Conservation (phyloP, 2,888 invertebrate genomes). For the Artemia sinica region DNA sequence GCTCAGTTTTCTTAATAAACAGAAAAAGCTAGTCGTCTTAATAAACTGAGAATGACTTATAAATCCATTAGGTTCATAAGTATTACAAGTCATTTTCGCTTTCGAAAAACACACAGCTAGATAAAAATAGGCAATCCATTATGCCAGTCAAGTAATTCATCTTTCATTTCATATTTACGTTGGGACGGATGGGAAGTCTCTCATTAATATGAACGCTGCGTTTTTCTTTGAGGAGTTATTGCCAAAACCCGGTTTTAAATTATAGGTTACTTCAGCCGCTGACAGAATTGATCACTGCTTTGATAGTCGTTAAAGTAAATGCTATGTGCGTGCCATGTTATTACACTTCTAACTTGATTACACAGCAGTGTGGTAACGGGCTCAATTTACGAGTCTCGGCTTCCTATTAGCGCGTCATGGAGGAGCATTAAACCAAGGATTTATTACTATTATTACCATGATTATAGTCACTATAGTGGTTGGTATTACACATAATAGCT, state of each 20-base stretch:
- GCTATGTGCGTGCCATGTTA: constrained; percentile 13
- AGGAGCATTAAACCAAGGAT: constrained; percentile 12
- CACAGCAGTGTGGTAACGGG: constrained; percentile 13
- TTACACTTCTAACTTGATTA: constrained; percentile 14
- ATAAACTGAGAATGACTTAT: no score
- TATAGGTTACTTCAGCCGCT: constrained; percentile 12
- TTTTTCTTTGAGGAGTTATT: neutral
- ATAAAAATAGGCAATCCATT: no score
- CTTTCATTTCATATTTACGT: constrained; percentile 10
- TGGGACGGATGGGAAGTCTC: constrained; percentile 9
- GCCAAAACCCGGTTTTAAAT: constrained; percentile 3
- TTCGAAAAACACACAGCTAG: no score
- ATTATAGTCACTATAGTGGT: constrained; percentile 12
- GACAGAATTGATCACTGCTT: constrained; percentile 10
- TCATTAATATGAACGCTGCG: constrained; percentile 9
- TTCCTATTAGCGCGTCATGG: constrained; percentile 13
- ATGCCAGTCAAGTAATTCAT: neutral
- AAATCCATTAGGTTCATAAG: no score
- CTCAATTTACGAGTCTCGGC: constrained; percentile 13
- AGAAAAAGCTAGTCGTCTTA: no score
- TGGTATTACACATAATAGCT: constrained; percentile 13
- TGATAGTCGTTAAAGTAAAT: constrained; percentile 14
- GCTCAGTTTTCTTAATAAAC: no score
- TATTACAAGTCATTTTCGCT: no score
- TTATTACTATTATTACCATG: constrained; percentile 14